phyloP scores from a whole-genome alignment of 37 sponge, comb jelly and placozoan species.

The Aphrocallistes beatrix region DNA sequence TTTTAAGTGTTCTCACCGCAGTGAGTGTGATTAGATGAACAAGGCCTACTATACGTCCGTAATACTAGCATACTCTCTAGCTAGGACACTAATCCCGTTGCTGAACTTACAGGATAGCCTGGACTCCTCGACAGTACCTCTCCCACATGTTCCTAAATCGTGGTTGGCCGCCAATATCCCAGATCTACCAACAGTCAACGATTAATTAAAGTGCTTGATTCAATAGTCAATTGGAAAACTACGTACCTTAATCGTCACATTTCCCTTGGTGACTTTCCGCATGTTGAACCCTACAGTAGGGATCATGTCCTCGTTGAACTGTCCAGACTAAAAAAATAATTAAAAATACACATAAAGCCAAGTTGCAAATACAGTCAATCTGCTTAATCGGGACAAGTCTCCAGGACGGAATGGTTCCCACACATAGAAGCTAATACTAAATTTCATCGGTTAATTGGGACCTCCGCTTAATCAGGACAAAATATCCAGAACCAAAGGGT shows the following conservation, averaged over 20 bases:
- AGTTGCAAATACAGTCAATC: background rate
- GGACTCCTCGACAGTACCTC: constrained; percentile 95
- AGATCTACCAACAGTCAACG: constrained; percentile 45
- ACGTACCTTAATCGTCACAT: constrained; percentile 89
- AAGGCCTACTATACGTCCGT: too few relatives aligned
- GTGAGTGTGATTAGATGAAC: too few relatives aligned
- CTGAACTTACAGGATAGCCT: constrained; percentile 81
- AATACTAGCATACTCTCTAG: too few relatives aligned
- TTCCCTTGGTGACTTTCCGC: constrained; percentile 96
- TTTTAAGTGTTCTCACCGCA: too few relatives aligned
- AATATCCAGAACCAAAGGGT: too few relatives aligned
- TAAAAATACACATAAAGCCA: background rate
- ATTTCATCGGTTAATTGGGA: too few relatives aligned
- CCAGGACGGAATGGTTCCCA: too few relatives aligned
- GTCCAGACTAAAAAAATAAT: constrained; percentile 65
- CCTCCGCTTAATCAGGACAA: too few relatives aligned
- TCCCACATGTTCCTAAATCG: constrained; percentile 99
- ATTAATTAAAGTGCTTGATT: background rate
- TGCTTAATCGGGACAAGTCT: background rate
- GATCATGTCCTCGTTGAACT: constrained; percentile 99
- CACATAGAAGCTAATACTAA: too few relatives aligned
- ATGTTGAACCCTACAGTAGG: constrained; percentile 99
- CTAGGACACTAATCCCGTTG: background rate
- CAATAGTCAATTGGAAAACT: background rate
- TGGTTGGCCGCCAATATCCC: constrained; percentile 99